Percentiles rank a stretch among this genome's conserved stretches.
Conservation (phyloP, 2,888 invertebrate genomes). For the Cerastoderma edule region DNA sequence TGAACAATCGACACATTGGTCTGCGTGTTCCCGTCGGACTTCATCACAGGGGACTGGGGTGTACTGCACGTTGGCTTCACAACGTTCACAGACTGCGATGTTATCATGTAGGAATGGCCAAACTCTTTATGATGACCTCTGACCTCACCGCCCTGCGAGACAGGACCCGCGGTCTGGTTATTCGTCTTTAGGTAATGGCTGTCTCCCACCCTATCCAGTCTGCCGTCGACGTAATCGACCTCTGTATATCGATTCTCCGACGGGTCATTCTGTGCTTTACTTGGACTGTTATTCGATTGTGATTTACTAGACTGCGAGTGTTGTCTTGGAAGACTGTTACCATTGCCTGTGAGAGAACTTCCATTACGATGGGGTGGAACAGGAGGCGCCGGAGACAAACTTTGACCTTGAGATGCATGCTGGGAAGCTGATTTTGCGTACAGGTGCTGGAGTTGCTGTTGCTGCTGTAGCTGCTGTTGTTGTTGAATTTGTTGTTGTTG, state of each 20-base stretch:
- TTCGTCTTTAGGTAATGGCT: constrained; percentile 64
- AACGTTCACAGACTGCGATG: constrained; percentile 74
- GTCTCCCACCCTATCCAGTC: constrained; percentile 66
- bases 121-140: constrained; percentile 49
- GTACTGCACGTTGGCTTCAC: constrained; percentile 76
- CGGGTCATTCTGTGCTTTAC: constrained; percentile 46
- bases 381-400: constrained; percentile 51
- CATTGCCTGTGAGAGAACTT: constrained; percentile 36
- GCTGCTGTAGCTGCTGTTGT: constrained; percentile 46
- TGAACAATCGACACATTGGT: constrained; percentile 77
- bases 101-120: constrained; percentile 57
- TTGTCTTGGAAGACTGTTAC: constrained; percentile 29
- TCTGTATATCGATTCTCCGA: constrained; percentile 67
- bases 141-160: constrained; percentile 26
- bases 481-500: constrained; percentile 39
- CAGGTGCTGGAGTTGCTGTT: constrained; percentile 47
- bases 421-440: constrained; percentile 38
- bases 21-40: constrained; percentile 75
- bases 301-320: constrained; percentile 30
- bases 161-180: constrained; percentile 51
- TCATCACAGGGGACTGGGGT: constrained; percentile 61
- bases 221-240: constrained; percentile 68
- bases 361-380: constrained; percentile 61
- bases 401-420: constrained; percentile 45
- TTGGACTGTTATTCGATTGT: constrained; percentile 25